Percentiles rank a stretch among this genome's conserved stretches.
Conservation (phyloP, 2,797 vertebrate species). For the Rhyacichthys aspro region DNA sequence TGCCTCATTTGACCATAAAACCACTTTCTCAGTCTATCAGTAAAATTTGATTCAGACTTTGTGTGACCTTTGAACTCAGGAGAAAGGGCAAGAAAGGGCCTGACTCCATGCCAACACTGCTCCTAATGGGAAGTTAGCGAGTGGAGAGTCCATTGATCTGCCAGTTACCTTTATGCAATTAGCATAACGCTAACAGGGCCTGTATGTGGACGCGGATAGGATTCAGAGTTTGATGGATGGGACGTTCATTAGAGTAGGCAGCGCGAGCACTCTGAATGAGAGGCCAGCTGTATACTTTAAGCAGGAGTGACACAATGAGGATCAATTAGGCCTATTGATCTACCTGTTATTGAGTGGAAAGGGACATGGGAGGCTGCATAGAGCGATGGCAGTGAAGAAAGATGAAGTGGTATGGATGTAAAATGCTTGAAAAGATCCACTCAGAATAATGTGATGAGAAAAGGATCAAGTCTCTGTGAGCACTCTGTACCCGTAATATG, state of each 20-base stretch:
- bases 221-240: constrained; percentile 74
- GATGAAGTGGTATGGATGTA: constrained; percentile 16
- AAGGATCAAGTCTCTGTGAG: constrained; percentile 52
- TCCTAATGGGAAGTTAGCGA: constrained; percentile 51
- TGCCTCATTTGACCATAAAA: too few species aligned
- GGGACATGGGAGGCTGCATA: constrained; percentile 40
- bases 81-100: constrained; percentile 35
- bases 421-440: constrained; percentile 33
- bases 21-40: constrained; percentile 30
- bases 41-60: constrained; percentile 66
- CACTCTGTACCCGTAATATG: constrained; percentile 86
- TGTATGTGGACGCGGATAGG: constrained; percentile 49
- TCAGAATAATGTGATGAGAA: constrained; percentile 11
- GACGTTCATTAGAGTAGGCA: constrained; percentile 68
- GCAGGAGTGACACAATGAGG: constrained; percentile 75
- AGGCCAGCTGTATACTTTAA: constrained; percentile 69
- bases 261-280: constrained; percentile 59
- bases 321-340: constrained; percentile 82
- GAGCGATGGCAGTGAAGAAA: constrained; percentile 24
- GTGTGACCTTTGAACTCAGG: constrained; percentile 64
- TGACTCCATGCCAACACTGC: constrained; percentile 42
- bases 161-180: constrained; percentile 69
- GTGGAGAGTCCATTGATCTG: constrained; percentile 59
- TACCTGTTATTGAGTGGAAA: constrained; percentile 70
- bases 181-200: constrained; percentile 78